phyloP scores from a whole-genome alignment of 2,888 invertebrate genomes.

The Metallyticus violacea region DNA sequence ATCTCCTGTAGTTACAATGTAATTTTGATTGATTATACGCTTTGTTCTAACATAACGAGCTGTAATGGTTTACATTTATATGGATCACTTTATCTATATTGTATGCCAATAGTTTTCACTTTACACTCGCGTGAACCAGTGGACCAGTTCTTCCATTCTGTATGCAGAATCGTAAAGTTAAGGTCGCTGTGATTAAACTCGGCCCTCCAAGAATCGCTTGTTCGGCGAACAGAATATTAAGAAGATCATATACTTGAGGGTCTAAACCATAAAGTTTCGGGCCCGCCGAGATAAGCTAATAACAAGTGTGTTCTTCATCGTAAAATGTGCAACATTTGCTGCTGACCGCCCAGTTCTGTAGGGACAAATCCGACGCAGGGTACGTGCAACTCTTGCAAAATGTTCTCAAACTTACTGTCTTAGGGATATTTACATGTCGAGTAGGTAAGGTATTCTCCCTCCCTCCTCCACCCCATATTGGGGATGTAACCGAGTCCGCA shows the following conservation, averaged over 20 bases:
- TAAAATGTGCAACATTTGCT: background rate
- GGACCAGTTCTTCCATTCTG: too few species aligned
- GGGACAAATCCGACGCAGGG: background rate
- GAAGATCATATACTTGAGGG: too few species aligned
- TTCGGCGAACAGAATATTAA: background rate
- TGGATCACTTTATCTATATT: too few species aligned
- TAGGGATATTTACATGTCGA: background rate
- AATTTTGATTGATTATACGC: too few species aligned
- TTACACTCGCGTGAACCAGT: too few species aligned
- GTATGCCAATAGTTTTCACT: too few species aligned
- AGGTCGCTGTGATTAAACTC: background rate
- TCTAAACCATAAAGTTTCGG: background rate
- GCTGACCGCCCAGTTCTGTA: background rate
- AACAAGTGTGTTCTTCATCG: background rate
- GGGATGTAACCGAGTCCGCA: too few species aligned
- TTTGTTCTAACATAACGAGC: too few species aligned
- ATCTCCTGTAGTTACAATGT: too few species aligned
- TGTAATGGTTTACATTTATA: too few species aligned
- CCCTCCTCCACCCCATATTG: too few species aligned
- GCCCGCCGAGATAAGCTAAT: background rate
- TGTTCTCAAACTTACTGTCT: background rate
- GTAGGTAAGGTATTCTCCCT: background rate
- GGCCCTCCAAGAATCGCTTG: background rate
- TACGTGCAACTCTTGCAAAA: constrained; percentile 23
- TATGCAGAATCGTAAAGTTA: background rate